phyloP scores from a whole-genome alignment of 2,888 invertebrate species.

The Erannis defoliaria region DNA sequence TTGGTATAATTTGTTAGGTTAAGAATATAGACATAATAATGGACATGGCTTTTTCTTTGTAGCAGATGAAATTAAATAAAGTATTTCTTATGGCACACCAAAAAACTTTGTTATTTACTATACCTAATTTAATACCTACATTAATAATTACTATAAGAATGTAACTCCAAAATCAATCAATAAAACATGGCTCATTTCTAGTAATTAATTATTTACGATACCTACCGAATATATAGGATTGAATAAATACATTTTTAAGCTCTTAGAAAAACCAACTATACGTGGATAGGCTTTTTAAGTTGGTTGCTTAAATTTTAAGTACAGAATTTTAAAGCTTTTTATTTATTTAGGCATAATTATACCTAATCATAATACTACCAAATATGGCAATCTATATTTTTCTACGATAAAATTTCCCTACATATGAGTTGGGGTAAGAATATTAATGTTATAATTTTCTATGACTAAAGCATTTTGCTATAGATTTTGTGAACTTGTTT shows the following conservation, averaged over 20 bases:
- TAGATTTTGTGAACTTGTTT: slow-evolving; percentile 1
- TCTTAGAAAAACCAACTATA: slow-evolving; percentile 22
- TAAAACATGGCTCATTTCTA: neutral
- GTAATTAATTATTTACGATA: neutral
- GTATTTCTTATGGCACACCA: slow-evolving; percentile 11
- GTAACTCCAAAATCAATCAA: neutral
- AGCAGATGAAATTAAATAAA: neutral
- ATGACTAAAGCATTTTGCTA: slow-evolving; percentile 11
- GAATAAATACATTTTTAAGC: slow-evolving; percentile 17
- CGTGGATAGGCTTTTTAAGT: slow-evolving; percentile 15
- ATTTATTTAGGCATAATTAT: slow-evolving; percentile 32
- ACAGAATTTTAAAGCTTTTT: slow-evolving; percentile 35
- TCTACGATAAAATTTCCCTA: slow-evolving; percentile 32
- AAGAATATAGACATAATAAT: neutral
- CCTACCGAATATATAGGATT: neutral
- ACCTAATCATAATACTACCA: slow-evolving; percentile 26
- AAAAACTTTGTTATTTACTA: neutral
- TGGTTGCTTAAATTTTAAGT: slow-evolving; percentile 13
- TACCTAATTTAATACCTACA: too few species aligned
- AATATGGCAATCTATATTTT: slow-evolving; percentile 30
- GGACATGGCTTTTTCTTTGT: neutral
- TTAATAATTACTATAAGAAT: neutral
- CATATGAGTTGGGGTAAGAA: slow-evolving; percentile 35
- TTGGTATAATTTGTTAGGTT: slow-evolving; percentile 1
- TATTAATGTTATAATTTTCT: slow-evolving; percentile 12